Evolutionary conservation across 2,888 invertebrate species (phyloP), one percentile per base, ranked within the genome.

Genomic region (Sylvicola cinctus): DNA sequence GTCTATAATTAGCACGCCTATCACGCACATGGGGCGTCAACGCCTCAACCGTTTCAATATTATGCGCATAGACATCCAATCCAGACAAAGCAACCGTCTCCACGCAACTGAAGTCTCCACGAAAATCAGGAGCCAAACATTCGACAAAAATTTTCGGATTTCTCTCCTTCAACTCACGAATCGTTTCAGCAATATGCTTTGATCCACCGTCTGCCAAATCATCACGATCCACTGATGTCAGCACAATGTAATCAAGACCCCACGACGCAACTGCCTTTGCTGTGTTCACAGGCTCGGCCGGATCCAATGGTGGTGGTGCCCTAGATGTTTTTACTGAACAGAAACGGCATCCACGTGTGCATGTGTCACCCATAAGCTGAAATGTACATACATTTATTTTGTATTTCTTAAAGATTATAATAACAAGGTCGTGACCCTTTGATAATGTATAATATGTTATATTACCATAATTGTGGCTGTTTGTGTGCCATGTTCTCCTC

Each of bases 381-480:
- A 23, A 25, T 25, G 23, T 13, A 20, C 6, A 31, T 29, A 3
- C 13, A 31, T 11, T 17, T 16, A 20, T 14, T 16, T 12, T 10
- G 16, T 16, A 13, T 26, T 28, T 7, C n/a, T 27, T 12, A 20
- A 15, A 26, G 14, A 5, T 25, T 11, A 28, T 27, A 23, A 25
- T 23, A 17, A 17, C 11, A 17, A 15, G 8, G 14, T 10, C 11
- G 15, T 31, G n/a, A 5, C n/a, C 8, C 29, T 14, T 29, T 29
- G 16, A 31, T 31, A 31, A 31, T 14, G 16, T 15, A 11, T 16
- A 32, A 39, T 34, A 33, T 25, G 13, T 6, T 12, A 11, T 5
- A 32, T 40, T 58, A 88, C 88, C 98, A 98, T 99, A 35, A 98
- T 96, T 31, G 98, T 99, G 3, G 98, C 98, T 15, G 98, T 99